Base-by-base conservation (phyloP, 2,113 vertebrate species). In the Microtus montanus region DNA sequence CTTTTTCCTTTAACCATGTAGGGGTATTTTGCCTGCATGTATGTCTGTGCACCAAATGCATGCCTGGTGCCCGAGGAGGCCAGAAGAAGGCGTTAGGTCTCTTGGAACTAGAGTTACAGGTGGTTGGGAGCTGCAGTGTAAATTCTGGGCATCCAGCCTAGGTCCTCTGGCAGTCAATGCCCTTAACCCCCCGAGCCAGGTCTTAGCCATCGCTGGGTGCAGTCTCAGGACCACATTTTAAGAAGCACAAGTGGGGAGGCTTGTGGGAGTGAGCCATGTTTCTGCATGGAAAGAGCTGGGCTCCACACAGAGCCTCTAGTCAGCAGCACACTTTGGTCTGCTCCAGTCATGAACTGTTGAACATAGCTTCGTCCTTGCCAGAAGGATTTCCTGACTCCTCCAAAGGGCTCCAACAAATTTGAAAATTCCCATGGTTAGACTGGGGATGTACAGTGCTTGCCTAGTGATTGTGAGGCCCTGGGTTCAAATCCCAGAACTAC, bases 331-430 rank as follows among this genome's bases (percentile, higher is more conserved):
- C 49, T 71, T 49, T 44, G 38, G 9, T 54, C 35, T 7, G 3
- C 28, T 58, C 71, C 49, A 1, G 1, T 64, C 9, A 0, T 58
- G 64, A 71, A 64, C 44, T 13, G 28, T 11, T 30, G 28, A 26
- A 19, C 14, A 5, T 54, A 1, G 26, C 54, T 47, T 8, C 0
- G 0, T 41, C 15, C 58, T 41, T 47, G n/a, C 54, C 22, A 24
- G 17, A 84, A 24, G n/a, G 52, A 28, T 47, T 35, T 58, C 75
- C 0, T 66, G 85, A 47, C 71, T 38, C 41, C 9, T 2, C 41
- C 0, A 87, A 15, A 30, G 11, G 17, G 82, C 80, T 41, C 10
- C 35, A 28, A 26, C 74, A 30, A 15, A n/a, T 61, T 8, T 52
- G 44, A 89, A 64, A 82, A 26, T 30, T 4, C 0, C 61, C 0